These are phyloP conservation scores for Drosophila jambulina DNA, from an alignment of 1,140 invertebrate species.

Conservation along the genomic window DNA sequence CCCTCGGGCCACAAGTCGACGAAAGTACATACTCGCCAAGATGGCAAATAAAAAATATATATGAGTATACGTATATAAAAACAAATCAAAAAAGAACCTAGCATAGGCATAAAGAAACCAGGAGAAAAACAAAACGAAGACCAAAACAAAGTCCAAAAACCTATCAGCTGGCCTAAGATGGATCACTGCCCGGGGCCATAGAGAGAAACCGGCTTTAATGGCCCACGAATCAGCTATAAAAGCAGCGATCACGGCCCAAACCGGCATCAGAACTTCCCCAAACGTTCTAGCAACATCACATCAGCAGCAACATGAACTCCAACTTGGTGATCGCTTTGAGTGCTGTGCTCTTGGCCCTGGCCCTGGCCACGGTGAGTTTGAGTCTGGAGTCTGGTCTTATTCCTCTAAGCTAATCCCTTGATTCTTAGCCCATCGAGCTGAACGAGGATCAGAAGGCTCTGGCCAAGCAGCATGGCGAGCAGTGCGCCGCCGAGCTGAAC, in stretches of 20 bases:
- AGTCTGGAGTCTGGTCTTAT: not conserved
- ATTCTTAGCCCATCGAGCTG: conserved; percentile 51
- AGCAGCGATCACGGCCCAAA: conserved; percentile 7
- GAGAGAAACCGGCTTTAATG: conserved; percentile 66
- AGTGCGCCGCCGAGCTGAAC: conserved; percentile 53
- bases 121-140: conserved; percentile 30
- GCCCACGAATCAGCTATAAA: conserved; percentile 53
- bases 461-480: conserved; percentile 63
- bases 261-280: conserved; percentile 60
- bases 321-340: conserved; percentile 64
- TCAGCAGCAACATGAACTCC: conserved; percentile 58
- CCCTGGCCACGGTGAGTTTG: conserved; percentile 61
- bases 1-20: conserved; percentile 56
- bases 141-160: conserved; percentile 47
- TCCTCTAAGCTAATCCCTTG: not conserved
- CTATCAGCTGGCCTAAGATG: conserved; percentile 53
- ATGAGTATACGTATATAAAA: not conserved
- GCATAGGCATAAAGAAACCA: conserved; percentile 32
- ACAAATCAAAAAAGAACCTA: conserved; percentile 9
- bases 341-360: conserved; percentile 61
- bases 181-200: conserved; percentile 61
- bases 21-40: conserved; percentile 66
- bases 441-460: conserved; percentile 63
- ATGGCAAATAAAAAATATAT: conserved; percentile 22
- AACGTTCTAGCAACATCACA: conserved; percentile 59